phyloP scores from a whole-genome alignment of 2,888 invertebrate genomes.

The Polydrusus tereticollis region DNA sequence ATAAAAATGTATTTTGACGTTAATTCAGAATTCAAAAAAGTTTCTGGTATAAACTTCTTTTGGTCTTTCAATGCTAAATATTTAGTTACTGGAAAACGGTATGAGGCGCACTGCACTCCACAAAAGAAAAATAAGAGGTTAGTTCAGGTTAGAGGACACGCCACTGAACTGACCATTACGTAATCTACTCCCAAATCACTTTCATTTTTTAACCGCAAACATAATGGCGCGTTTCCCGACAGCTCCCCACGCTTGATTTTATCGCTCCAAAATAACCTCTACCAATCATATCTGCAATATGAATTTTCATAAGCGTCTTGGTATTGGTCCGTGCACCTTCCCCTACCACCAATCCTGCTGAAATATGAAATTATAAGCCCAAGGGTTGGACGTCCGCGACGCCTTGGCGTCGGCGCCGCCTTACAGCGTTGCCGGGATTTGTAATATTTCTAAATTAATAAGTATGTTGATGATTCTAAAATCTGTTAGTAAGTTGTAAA shows the following conservation, averaged over 20 bases:
- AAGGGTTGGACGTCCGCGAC: conserved; percentile 57
- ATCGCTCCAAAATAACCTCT: conserved; percentile 34
- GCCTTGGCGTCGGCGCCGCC: conserved; percentile 54
- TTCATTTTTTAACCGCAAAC: conserved; percentile 15
- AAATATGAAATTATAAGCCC: conserved; percentile 58
- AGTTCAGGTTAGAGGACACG: too few relatives aligned
- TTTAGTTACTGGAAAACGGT: too few relatives aligned
- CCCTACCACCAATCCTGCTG: conserved; percentile 54
- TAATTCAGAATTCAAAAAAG: too few relatives aligned
- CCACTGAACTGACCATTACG: not conserved
- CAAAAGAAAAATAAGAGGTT: too few relatives aligned
- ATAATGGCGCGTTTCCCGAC: conserved; percentile 37
- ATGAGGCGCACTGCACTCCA: too few relatives aligned
- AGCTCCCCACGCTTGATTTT: conserved; percentile 2
- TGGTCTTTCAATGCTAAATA: too few relatives aligned
- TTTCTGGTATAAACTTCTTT: too few relatives aligned
- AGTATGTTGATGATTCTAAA: not conserved
- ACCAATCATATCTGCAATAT: conserved; percentile 59
- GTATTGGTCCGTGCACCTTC: conserved; percentile 53
- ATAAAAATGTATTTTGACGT: too few relatives aligned
- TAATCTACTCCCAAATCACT: not conserved
- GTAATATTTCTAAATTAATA: conserved; percentile 37
- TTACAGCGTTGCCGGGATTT: conserved; percentile 41
- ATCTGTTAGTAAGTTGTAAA: not conserved
- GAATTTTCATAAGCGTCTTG: conserved; percentile 57